Conservation (phyloP, 2,888 invertebrate species). For the Odontomyia ornata region DNA sequence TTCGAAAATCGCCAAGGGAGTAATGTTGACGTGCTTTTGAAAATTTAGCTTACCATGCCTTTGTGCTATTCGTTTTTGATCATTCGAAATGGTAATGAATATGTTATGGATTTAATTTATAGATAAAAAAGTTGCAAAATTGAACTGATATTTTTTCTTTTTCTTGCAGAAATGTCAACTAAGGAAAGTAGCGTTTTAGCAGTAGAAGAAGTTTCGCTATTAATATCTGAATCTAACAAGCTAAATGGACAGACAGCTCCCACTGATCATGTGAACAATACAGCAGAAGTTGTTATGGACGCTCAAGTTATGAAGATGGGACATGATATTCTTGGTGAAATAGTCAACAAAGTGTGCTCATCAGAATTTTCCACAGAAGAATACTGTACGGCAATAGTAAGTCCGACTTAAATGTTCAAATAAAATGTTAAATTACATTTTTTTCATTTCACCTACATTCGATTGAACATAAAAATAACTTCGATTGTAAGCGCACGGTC, state of each 20-base stretch:
- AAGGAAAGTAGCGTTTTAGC: neutral
- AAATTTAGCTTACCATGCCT: no score
- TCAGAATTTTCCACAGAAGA: slow-evolving; percentile 58
- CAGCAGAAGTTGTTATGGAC: slow-evolving; percentile 61
- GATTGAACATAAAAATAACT: no score
- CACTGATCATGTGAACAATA: slow-evolving; percentile 58
- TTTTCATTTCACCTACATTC: no score
- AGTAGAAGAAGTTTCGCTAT: slow-evolving; percentile 52
- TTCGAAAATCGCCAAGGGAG: no score
- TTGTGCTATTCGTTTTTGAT: no score
- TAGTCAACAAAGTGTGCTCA: slow-evolving; percentile 55
- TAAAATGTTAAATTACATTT: no score
- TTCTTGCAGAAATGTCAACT: neutral
- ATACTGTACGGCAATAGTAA: slow-evolving; percentile 58
- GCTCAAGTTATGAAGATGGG: slow-evolving; percentile 61
- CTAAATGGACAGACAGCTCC: slow-evolving; percentile 55
- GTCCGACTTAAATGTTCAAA: slow-evolving; percentile 41
- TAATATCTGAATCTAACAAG: slow-evolving; percentile 56
- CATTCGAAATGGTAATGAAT: no score
- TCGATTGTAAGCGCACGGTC: no score
- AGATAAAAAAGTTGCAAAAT: no score
- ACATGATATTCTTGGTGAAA: slow-evolving; percentile 58
- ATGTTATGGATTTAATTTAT: no score
- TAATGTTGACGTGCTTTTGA: no score
- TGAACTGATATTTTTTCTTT: no score